phyloP scores from a whole-genome alignment of 2,888 invertebrate genomes.

The Cyrtodaria siliqua region DNA sequence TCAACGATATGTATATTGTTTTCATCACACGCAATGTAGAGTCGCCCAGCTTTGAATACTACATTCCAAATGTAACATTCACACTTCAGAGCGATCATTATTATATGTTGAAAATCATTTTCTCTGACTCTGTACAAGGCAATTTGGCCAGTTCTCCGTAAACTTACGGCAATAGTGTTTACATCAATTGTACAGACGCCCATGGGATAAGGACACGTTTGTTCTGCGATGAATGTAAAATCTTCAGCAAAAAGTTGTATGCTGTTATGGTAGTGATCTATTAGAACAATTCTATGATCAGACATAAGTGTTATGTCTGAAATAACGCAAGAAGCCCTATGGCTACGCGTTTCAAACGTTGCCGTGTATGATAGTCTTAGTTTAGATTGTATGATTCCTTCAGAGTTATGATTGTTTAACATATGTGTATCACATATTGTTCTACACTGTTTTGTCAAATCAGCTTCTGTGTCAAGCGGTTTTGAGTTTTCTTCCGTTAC shows the following conservation, averaged over 20 bases:
- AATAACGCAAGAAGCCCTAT: conserved; percentile 37
- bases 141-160: conserved; percentile 27
- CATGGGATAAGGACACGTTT: conserved; percentile 37
- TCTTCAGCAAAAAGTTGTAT: conserved; percentile 32
- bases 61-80: conserved; percentile 42
- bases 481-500: too few species aligned
- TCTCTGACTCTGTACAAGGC: conserved; percentile 18
- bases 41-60: conserved; percentile 8
- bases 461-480: too few species aligned
- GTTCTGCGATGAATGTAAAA: conserved; percentile 14
- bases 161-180: conserved; percentile 12
- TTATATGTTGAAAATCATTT: not conserved
- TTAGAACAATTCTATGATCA: conserved; percentile 20
- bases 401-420: too few species aligned
- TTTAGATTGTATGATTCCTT: too few species aligned
- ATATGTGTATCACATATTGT: too few species aligned
- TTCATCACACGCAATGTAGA: conserved; percentile 44
- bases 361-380: not conserved
- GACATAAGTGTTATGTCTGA: conserved; percentile 29
- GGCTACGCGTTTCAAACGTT: conserved; percentile 13
- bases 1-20: conserved; percentile 43
- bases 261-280: conserved; percentile 43
- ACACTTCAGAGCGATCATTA: conserved; percentile 14
- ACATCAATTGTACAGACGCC: conserved; percentile 14
- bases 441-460: too few species aligned